Conservation (phyloP, 2,113 vertebrate species). For the Marmota monax region DNA sequence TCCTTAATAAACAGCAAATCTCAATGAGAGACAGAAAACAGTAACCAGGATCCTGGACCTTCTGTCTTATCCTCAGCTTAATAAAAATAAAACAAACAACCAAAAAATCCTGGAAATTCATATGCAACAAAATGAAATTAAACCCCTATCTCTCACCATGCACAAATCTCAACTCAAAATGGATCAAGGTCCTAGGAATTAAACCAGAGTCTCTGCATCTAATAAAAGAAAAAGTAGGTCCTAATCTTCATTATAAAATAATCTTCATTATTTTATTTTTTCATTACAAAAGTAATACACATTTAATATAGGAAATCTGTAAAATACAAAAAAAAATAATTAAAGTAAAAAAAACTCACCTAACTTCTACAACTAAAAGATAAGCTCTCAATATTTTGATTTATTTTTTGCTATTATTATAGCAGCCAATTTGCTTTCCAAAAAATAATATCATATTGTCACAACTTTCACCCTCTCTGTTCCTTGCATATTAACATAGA, state of each 20-base stretch:
- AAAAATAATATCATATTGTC: background rate
- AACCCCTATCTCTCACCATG: no score
- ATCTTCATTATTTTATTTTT: background rate
- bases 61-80: background rate
- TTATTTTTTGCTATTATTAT: background rate
- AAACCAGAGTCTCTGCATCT: no score
- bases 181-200: no score
- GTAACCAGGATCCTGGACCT: background rate
- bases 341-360: background rate
- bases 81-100: background rate
- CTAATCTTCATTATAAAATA: no score
- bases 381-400: background rate
- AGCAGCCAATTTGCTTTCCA: slow-evolving; percentile 16
- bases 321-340: background rate
- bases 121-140: no score
- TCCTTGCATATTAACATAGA: background rate
- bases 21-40: background rate
- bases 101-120: background rate
- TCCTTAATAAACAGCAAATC: background rate
- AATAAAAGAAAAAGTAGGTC: no score
- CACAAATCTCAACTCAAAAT: no score
- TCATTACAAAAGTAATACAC: background rate
- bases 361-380: background rate
- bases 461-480: background rate
- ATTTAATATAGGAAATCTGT: background rate